Conservation (phyloP, 2,797 vertebrate species). For the Xerus rutilus region DNA sequence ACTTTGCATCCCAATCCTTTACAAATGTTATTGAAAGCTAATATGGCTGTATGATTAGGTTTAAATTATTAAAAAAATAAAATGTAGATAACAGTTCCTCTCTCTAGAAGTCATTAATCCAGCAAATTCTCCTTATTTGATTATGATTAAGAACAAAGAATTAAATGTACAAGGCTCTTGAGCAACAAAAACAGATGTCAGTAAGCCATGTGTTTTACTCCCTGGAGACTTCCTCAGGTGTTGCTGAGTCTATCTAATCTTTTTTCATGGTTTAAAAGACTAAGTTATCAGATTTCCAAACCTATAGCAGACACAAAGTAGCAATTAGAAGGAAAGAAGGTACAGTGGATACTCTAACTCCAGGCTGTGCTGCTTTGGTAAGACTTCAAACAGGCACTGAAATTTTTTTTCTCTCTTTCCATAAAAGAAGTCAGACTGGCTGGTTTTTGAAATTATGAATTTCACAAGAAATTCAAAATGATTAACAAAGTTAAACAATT, state of each 20-base stretch:
- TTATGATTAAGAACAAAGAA: not conserved
- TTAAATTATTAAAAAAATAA: constrained; percentile 43
- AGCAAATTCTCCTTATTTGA: not conserved
- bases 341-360: not conserved
- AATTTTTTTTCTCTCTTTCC: not conserved
- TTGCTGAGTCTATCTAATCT: not conserved
- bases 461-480: not conserved
- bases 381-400: not conserved
- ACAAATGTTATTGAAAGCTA: constrained; percentile 54
- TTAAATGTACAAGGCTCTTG: not conserved
- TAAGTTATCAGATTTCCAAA: constrained; percentile 41
- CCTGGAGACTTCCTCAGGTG: not conserved
- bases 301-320: not conserved
- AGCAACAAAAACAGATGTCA: not conserved
- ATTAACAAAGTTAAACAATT: constrained; percentile 22
- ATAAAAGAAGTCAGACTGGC: not conserved
- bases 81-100: not conserved
- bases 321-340: not conserved
- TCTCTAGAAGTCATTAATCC: not conserved
- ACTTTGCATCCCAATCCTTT: not conserved
- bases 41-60: not conserved
- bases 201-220: not conserved
- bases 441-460: constrained; percentile 1
- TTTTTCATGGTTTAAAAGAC: not conserved
- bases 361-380: not conserved